A percentile compares a stretch with the other conserved stretches of the same genome.
phyloP scores from a whole-genome alignment of 2,113 vertebrate genomes.

The Okapia johnstoni region DNA sequence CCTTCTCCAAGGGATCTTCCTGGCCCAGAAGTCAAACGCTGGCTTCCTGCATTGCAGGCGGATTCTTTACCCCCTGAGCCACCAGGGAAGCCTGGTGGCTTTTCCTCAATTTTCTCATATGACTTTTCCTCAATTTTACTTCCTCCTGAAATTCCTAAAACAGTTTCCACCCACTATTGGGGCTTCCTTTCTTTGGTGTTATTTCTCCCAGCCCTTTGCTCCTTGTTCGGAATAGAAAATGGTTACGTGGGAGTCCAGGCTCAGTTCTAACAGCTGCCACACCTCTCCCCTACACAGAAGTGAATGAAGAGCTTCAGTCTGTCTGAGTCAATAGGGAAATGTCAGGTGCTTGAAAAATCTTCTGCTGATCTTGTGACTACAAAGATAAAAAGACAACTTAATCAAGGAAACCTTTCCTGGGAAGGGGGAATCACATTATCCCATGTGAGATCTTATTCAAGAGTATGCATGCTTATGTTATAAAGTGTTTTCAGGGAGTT shows the following conservation, averaged over 20 bases:
- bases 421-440: not conserved
- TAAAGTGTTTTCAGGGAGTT: conserved; percentile 23
- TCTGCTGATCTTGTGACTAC: conserved; percentile 63
- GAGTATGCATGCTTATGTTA: not conserved
- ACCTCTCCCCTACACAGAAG: not conserved
- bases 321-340: not conserved
- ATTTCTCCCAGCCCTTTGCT: not conserved
- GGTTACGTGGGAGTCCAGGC: not conserved
- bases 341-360: conserved; percentile 29
- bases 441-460: conserved; percentile 24
- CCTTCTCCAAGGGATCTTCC: not conserved
- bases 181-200: not conserved
- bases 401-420: not conserved
- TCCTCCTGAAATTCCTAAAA: not conserved
- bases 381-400: conserved; percentile 39
- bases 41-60: not conserved
- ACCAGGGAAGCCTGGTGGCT: not conserved
- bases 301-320: not conserved
- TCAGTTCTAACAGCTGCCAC: not conserved
- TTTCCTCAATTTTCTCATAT: not conserved
- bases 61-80: not conserved
- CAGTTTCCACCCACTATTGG: not conserved
- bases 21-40: not conserved
- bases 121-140: not conserved
- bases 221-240: not conserved